Conservation (phyloP, 2,113 vertebrate species). For the Tragulus kanchil region DNA sequence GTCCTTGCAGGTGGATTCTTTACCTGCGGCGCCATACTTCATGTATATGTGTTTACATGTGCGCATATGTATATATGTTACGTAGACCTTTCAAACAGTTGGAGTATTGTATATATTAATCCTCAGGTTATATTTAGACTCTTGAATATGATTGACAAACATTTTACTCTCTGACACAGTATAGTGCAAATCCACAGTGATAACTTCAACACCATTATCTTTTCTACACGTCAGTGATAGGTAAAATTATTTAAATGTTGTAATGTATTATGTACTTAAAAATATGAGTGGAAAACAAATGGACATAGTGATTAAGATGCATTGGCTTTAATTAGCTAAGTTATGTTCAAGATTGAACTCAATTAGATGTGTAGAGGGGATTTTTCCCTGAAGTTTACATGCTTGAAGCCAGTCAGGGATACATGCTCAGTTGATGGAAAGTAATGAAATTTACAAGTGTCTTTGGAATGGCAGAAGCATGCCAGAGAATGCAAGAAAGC, state of each 20-base stretch:
- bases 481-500: background rate
- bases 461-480: background rate
- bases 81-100: background rate
- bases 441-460: constrained; percentile 12
- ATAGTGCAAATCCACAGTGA: background rate
- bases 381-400: background rate
- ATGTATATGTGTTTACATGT: background rate
- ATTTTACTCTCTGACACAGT: background rate
- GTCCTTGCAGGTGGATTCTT: background rate
- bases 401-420: background rate
- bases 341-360: background rate
- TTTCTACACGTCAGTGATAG: background rate
- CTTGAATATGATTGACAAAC: background rate
- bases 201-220: background rate
- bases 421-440: constrained; percentile 30
- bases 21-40: background rate
- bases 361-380: background rate
- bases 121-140: background rate
- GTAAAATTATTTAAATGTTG: background rate
- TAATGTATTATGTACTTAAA: background rate
- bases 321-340: background rate
- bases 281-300: background rate
- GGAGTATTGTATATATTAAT: background rate
- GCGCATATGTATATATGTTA: background rate
- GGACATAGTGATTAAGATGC: background rate